Conservation (phyloP, 2,888 invertebrate species). For the Nephrotoma flavescens region DNA sequence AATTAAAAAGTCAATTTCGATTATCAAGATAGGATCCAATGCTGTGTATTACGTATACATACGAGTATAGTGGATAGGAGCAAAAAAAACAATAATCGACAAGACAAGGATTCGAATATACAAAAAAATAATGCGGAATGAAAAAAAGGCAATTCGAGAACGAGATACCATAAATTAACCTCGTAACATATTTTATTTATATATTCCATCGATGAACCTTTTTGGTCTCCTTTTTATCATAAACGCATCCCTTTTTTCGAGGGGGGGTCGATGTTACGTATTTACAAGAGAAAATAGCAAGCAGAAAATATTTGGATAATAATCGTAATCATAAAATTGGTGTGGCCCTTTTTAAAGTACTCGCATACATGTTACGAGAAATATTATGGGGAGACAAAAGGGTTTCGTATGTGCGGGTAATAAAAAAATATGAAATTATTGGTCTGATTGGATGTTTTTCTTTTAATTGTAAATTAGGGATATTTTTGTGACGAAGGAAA, state of each 20-base stretch:
- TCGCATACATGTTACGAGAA: neutral
- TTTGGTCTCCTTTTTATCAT: neutral
- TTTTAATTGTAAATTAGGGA: too few relatives aligned
- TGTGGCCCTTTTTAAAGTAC: neutral
- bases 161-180: conserved; percentile 3
- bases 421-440: neutral
- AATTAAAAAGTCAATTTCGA: neutral
- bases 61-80: too few relatives aligned
- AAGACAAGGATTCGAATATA: too few relatives aligned
- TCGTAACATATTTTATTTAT: neutral
- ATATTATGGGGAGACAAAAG: neutral
- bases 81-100: too few relatives aligned
- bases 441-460: neutral
- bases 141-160: neutral
- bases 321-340: neutral
- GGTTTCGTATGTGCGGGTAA: neutral
- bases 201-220: neutral
- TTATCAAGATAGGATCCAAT: neutral
- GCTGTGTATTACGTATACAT: neutral
- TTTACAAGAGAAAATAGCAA: neutral
- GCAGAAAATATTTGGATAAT: neutral
- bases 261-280: neutral
- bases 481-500: too few relatives aligned
- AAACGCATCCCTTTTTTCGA: neutral
- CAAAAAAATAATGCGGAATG: neutral